Evolutionary conservation across 1,140 invertebrate genomes (phyloP), one percentile per base, ranked within the genome.

Genomic region (Subanguina moxae): DNA sequence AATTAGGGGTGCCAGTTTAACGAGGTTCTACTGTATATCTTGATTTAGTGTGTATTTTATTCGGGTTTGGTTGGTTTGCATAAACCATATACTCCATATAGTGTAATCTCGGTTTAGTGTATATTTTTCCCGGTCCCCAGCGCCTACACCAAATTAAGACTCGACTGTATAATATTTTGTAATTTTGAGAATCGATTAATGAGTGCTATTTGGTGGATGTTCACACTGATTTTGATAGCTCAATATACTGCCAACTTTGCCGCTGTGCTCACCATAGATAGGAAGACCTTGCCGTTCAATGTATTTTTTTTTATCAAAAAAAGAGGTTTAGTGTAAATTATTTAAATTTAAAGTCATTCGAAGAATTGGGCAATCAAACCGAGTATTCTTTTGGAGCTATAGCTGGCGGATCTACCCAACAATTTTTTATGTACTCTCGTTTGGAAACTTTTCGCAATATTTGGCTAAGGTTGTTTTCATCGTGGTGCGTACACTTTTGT

Each of bases 141-240:
- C n/a, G n/a, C n/a, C n/a, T n/a, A n/a, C n/a, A n/a, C n/a, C n/a
- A n/a, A n/a, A n/a, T n/a, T n/a, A n/a, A n/a, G n/a, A n/a, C n/a
- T n/a, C n/a, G n/a, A n/a, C n/a, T n/a, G n/a, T n/a, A n/a, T n/a
- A n/a, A n/a, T n/a, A 38, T 90, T 90, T 68, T 84, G 93, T 90
- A 91, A 92, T 19, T 91, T 91, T 13, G 93, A 91, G 1, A 94
- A 91, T 1, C 86, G 92, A 65, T 91, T 94, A 75, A 90, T 94
- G 17, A 91, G 91, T 15, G 90, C 91, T 5, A 94, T 94, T 71
- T 97, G 94, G 94, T 96, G 93, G 92, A 95, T 97, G 84, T 97
- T 97, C 85, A 96, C 93, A 0, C 86, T 97, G 19, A 97, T 97
- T 80, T 93, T 97, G 79, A 93, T 97, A 67, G 94, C 93, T 0